Evolutionary conservation across 2,888 invertebrate species (phyloP).

Genomic region (Troides helena): DNA sequence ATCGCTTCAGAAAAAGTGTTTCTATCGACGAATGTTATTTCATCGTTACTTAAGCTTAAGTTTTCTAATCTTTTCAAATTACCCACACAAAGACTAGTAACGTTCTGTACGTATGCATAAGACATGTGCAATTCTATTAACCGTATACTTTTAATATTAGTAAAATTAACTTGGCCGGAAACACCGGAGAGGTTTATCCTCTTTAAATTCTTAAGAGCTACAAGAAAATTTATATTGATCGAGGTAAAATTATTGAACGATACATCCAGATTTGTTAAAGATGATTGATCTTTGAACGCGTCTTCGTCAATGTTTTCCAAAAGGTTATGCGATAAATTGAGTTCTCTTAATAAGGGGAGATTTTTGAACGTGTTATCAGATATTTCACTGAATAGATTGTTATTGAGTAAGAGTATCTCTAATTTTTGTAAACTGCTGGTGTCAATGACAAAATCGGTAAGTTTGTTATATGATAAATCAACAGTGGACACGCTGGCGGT

Average conservation of each 20-base stretch:
- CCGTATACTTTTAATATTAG: conserved; percentile 32
- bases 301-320: conserved; percentile 41
- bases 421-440: conserved; percentile 47
- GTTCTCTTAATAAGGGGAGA: conserved; percentile 39
- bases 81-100: conserved; percentile 44
- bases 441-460: conserved; percentile 50
- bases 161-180: conserved; percentile 41
- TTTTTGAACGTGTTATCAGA: conserved; percentile 38
- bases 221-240: conserved; percentile 40
- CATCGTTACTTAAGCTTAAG: conserved; percentile 49
- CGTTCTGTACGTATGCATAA: conserved; percentile 42
- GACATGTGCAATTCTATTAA: conserved; percentile 44
- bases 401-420: conserved; percentile 45
- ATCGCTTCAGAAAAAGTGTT: conserved; percentile 45
- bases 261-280: conserved; percentile 50
- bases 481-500: conserved; percentile 49
- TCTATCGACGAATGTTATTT: conserved; percentile 42
- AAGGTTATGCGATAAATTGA: conserved; percentile 46
- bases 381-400: conserved; percentile 50
- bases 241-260: conserved; percentile 51
- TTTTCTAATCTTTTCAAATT: conserved; percentile 40
- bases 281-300: conserved; percentile 42
- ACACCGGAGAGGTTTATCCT: conserved; percentile 48
- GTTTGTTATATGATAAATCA: conserved; percentile 57
- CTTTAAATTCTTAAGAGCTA: conserved; percentile 38